Percentiles rank a stretch among this genome's conserved stretches.
phyloP scores from a whole-genome alignment of 2,797 vertebrate species.

The Sphenopsis melanotis region DNA sequence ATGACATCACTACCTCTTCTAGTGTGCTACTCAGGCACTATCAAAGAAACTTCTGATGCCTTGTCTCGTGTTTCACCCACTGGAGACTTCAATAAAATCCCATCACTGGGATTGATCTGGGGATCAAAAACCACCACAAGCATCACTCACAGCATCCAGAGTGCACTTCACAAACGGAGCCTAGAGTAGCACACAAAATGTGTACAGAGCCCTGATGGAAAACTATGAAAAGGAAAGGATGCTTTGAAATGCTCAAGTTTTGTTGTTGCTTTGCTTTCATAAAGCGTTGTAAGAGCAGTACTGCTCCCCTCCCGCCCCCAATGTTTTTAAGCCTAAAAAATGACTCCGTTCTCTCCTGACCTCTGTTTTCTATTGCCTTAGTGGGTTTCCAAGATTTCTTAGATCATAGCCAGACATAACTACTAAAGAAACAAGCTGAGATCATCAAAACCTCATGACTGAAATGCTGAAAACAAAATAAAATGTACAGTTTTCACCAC shows the following conservation, averaged over 20 bases:
- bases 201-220: neutral
- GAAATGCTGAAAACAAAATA: constrained; percentile 60
- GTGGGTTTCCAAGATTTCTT: constrained; percentile 32
- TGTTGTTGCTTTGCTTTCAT: constrained; percentile 28
- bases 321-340: constrained; percentile 47
- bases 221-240: constrained; percentile 26
- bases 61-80: neutral
- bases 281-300: constrained; percentile 15
- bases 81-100: constrained; percentile 33
- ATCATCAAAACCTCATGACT: constrained; percentile 59
- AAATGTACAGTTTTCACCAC: constrained; percentile 37
- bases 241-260: constrained; percentile 34
- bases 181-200: neutral
- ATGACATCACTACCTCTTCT: neutral
- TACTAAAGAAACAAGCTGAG: constrained; percentile 48
- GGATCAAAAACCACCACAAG: constrained; percentile 36
- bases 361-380: constrained; percentile 28
- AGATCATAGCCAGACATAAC: constrained; percentile 50
- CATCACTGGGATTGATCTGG: neutral
- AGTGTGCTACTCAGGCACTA: neutral
- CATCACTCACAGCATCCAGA: neutral
- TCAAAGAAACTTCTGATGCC: constrained; percentile 26
- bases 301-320: neutral
- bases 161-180: neutral
- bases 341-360: constrained; percentile 8